phyloP scores from a whole-genome alignment of 1,140 invertebrate genomes.

The Panonychus citri region DNA sequence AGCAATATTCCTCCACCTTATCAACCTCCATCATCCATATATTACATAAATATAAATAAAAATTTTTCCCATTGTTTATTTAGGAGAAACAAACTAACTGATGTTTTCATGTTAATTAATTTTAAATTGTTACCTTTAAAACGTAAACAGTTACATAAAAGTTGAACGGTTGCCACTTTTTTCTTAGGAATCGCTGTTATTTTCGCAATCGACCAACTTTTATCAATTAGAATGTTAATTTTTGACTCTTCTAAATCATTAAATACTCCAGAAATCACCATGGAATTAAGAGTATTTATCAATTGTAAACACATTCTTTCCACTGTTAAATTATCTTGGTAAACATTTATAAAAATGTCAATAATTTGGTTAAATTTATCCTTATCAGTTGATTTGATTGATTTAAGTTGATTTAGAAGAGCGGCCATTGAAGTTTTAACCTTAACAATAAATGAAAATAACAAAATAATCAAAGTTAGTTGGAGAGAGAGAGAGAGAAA shows the following conservation, averaged over 20 bases:
- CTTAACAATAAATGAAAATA: no score
- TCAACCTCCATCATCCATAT: no score
- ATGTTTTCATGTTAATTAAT: no score
- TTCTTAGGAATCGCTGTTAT: not conserved
- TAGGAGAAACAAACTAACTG: no score
- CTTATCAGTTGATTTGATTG: not conserved
- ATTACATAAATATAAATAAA: no score
- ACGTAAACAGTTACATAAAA: not conserved
- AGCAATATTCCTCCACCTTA: no score
- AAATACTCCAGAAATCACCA: not conserved
- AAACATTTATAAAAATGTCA: not conserved
- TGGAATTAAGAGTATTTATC: not conserved
- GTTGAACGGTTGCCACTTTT: not conserved
- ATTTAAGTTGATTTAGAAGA: not conserved
- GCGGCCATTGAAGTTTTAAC: not conserved
- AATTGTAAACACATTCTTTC: not conserved
- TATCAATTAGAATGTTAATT: not conserved
- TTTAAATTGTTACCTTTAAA: constrained; percentile 5
- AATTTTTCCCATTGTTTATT: no score
- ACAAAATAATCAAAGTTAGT: no score
- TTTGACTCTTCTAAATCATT: not conserved
- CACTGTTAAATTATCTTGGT: not conserved
- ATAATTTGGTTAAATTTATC: not conserved
- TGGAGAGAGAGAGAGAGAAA: no score
- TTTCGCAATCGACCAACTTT: not conserved